Evolutionary conservation across 2,888 invertebrate genomes (phyloP), one percentile per base, ranked within the genome.

Genomic region (Lepidochitona cinerea): DNA sequence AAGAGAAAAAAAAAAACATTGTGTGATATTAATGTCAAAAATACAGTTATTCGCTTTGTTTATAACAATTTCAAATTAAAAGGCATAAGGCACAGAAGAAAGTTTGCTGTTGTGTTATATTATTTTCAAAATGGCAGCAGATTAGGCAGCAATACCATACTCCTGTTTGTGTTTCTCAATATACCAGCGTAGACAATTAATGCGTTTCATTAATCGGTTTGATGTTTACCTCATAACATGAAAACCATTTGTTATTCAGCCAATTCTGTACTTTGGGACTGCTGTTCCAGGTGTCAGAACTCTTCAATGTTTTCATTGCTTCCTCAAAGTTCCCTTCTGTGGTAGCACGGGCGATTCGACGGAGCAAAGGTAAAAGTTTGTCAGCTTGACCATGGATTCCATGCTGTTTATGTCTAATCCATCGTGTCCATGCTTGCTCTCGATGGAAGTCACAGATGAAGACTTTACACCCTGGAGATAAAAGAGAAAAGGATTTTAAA

Each of bases 361-460:
- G 36, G 35, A 70, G 49, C 66, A 65, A 41, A n/a, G 36, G 23
- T 9, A 70, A 68, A 29, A 70, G 65, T 29, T 18, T 18, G 33
- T 68, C 73, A 32, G 37, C 69, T 29, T 41, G 23, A 23, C 37
- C 36, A 14, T 54, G 14, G 23, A 73, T 53, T 35, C 70, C 70
- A 73, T 73, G 59, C n/a, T 73, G 70, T 2, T 32, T 14, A 29
- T 73, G 70, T n/a, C 49, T 49, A 9, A 70, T 33, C 78, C 76
- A 78, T 71, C 75, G 41, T 9, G 59, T 65, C 75, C n/a, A n/a
- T n/a, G n/a, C n/a, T n/a, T n/a, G n/a, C n/a, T n/a, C n/a, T n/a
- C n/a, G n/a, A n/a, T n/a, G 75, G 76, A 7, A 68, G 37, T 73
- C 69, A 52, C 75, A 76, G 23, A 73, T n/a, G 37, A 71, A 59